Evolutionary conservation across 2,113 vertebrate species (phyloP), one percentile per base, ranked within the genome.

Genomic region (Morone chrysops): DNA sequence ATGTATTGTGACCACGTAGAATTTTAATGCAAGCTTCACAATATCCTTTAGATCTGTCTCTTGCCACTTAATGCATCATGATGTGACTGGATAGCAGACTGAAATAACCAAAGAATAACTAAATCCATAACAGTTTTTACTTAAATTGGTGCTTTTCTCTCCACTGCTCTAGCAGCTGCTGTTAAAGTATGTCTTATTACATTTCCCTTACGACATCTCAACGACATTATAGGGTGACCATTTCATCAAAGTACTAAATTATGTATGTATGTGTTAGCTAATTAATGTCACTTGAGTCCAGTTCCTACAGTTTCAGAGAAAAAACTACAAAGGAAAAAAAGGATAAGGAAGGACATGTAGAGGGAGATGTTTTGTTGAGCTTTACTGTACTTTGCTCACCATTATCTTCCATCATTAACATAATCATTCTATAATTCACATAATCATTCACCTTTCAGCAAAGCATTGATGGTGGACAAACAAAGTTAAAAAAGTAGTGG

Each of bases 251-350:
- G 51, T n/a, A 62, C 25, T 71, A 36, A 53, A 79, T 79, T 48
- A 80, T 84, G 57, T 14, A 80, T 84, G 57, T 14, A 77, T 67
- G 20, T 53, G 51, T 70, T 68, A 22, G 59, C 53, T 75, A 74
- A 88, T 89, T 83, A 77, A 54, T 77, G 56, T 80, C 51, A 74
- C 25, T 71, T 18, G 6, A 76, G 38, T 71, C 41, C 8, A 22
- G 20, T 17, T 78, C 6, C 9, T 53, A 31, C 8, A n/a, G 59
- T 48, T 78, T 70, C 41, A 59, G n/a, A 22, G 16, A 45, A 6
- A 57, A 8, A 31, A 4, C 31, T 31, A 31, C 31, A 31, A 31
- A 31, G 31, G 31, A 2, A 31, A 45, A 20, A 9, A 59, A 36
- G 17, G 9, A 14, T 11, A n/a, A 36, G 4, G 45, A 56, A 16